Percentiles rank a stretch among this genome's conserved stretches.
These are phyloP conservation scores for Belonocnema kinseyi DNA, from an alignment of 1,140 invertebrate genomes.

Conservation along the genomic window DNA sequence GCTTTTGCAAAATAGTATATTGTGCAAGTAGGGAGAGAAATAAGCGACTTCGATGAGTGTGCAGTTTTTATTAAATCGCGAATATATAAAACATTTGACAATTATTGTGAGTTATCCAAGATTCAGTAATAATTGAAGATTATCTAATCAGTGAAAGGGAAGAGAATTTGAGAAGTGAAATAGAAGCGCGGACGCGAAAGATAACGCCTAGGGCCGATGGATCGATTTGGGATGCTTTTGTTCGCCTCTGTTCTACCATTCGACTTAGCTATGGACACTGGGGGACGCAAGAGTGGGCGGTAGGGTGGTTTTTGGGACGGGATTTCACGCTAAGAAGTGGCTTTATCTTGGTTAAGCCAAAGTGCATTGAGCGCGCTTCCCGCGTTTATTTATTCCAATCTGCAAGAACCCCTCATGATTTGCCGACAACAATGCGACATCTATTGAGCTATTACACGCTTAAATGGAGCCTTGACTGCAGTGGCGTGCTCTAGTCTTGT, in stretches of 20 bases:
- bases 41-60: no score
- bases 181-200: slow-evolving; percentile 65
- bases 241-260: slow-evolving; percentile 62
- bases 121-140: slow-evolving; percentile 25
- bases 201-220: slow-evolving; percentile 70
- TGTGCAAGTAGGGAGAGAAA: no score
- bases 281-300: slow-evolving; percentile 36
- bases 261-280: slow-evolving; percentile 67
- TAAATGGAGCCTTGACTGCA: slow-evolving; percentile 64
- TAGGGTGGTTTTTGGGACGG: slow-evolving; percentile 48
- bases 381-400: slow-evolving; percentile 54
- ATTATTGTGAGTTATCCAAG: no score
- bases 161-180: slow-evolving; percentile 48
- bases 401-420: slow-evolving; percentile 45
- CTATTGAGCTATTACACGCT: slow-evolving; percentile 72
- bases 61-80: no score
- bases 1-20: no score
- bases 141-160: slow-evolving; percentile 41
- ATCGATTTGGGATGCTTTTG: slow-evolving; percentile 71
- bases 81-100: no score
- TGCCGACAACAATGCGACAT: slow-evolving; percentile 57
- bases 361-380: slow-evolving; percentile 56
- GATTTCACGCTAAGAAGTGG: slow-evolving; percentile 58
- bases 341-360: slow-evolving; percentile 65
- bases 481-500: slow-evolving; percentile 48